Evolutionary conservation across 2,797 vertebrate species (phyloP).

Genomic region (Platalea minor): DNA sequence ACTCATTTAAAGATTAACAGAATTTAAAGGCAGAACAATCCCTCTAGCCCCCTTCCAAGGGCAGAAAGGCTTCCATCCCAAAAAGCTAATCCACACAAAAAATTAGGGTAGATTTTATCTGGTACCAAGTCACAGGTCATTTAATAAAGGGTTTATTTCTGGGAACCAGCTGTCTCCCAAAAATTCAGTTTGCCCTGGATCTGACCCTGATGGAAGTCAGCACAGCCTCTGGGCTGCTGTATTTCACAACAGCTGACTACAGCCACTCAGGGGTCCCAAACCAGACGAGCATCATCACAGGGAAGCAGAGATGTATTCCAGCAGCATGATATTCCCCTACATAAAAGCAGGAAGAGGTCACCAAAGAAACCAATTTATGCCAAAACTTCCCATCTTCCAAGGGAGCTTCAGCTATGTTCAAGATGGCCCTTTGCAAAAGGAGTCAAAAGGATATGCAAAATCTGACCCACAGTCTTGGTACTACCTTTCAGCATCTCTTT

Average conservation of each 20-base stretch:
- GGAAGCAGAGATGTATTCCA: not conserved
- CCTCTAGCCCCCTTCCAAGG: not conserved
- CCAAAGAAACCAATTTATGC: not conserved
- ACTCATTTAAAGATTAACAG: not conserved
- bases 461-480: not conserved
- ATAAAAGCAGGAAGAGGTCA: not conserved
- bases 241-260: conserved; percentile 30
- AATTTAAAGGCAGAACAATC: not conserved
- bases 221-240: not conserved
- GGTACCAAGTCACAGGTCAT: not conserved
- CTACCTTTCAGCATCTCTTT: not conserved
- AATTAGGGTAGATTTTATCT: not conserved
- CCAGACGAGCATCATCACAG: not conserved
- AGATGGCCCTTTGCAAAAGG: not conserved
- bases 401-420: not conserved
- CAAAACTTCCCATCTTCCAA: not conserved
- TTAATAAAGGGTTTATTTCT: conserved; percentile 24
- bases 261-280: not conserved
- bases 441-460: not conserved
- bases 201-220: conserved; percentile 11
- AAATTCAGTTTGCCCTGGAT: conserved; percentile 24
- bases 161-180: conserved; percentile 17
- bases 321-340: not conserved
- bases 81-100: not conserved
- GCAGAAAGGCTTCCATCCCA: not conserved